phyloP scores from a whole-genome alignment of 2,888 invertebrate species.

The Bhutanitis thaidina region DNA sequence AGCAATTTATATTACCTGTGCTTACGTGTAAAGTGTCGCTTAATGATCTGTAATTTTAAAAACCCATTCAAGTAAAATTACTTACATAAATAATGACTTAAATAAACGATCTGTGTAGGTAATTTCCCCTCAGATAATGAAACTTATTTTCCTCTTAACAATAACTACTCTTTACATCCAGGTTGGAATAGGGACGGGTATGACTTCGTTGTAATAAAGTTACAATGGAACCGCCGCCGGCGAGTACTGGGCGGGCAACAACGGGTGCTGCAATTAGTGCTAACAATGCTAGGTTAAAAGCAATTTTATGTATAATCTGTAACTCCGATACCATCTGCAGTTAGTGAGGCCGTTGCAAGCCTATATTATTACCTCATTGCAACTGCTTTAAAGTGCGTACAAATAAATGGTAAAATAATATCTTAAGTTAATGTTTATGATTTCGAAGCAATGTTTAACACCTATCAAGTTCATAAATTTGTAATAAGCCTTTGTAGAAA shows the following conservation, averaged over 20 bases:
- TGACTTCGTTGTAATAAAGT: conserved; percentile 31
- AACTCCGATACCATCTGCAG: conserved; percentile 31
- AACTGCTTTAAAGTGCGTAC: not conserved
- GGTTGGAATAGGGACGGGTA: not conserved
- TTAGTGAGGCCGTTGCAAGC: conserved; percentile 10
- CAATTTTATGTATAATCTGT: conserved; percentile 40
- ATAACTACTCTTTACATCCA: conserved; percentile 8
- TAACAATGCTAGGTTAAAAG: conserved; percentile 52
- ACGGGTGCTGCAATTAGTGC: conserved; percentile 60
- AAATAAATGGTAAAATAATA: too few species aligned
- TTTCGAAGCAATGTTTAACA: too few species aligned
- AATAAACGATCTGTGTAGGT: conserved; percentile 8
- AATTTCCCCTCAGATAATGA: conserved; percentile 13
- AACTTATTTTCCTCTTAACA: conserved; percentile 14
- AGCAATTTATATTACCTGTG: too few species aligned
- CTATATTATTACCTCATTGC: conserved; percentile 9
- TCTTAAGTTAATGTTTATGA: too few species aligned
- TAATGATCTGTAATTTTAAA: not conserved
- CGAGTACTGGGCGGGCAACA: conserved; percentile 40
- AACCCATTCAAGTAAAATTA: not conserved
- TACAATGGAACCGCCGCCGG: conserved; percentile 45
- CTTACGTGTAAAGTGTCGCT: too few species aligned
- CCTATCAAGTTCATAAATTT: too few species aligned
- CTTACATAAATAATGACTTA: not conserved
- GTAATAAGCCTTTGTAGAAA: too few species aligned